Percentiles rank a stretch among this genome's conserved stretches.
These are phyloP conservation scores for Campylomormyrus tamandua DNA, from an alignment of 2,113 vertebrate genomes.

Conservation along the genomic window DNA sequence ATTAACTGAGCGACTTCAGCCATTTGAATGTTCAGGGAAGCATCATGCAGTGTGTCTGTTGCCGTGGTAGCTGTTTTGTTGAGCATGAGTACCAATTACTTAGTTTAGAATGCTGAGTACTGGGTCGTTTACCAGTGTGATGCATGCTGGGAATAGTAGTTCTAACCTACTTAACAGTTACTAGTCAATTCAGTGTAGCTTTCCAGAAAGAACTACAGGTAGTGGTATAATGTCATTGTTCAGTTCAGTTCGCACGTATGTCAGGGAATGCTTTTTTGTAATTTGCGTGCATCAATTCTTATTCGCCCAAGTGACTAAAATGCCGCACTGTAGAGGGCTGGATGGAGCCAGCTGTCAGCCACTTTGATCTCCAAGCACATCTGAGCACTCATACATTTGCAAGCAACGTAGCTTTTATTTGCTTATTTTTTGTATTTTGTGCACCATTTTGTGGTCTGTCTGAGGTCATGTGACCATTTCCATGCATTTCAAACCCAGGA, in stretches of 20 bases:
- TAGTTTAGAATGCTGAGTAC: no score
- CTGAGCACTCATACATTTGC: neutral
- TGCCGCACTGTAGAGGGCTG: neutral
- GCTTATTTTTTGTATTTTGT: neutral
- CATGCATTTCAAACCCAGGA: constrained; percentile 63
- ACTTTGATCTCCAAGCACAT: neutral
- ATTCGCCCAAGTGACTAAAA: neutral
- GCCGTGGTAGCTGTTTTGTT: neutral
- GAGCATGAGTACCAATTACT: neutral
- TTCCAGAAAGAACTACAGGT: neutral
- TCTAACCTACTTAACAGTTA: no score
- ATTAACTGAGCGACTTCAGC: neutral
- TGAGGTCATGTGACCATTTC: constrained; percentile 22
- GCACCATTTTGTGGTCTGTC: neutral
- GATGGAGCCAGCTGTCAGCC: neutral
- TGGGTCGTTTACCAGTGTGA: no score
- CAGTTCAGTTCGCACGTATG: neutral
- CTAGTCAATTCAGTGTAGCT: no score
- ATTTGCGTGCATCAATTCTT: neutral
- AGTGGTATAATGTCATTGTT: neutral
- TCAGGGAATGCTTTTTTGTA: neutral
- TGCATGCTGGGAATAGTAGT: no score
- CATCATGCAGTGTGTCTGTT: neutral
- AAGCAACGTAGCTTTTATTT: neutral
- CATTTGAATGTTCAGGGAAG: neutral